phyloP scores from a whole-genome alignment of 2,797 vertebrate genomes.

The Buphagus erythrorhynchus region DNA sequence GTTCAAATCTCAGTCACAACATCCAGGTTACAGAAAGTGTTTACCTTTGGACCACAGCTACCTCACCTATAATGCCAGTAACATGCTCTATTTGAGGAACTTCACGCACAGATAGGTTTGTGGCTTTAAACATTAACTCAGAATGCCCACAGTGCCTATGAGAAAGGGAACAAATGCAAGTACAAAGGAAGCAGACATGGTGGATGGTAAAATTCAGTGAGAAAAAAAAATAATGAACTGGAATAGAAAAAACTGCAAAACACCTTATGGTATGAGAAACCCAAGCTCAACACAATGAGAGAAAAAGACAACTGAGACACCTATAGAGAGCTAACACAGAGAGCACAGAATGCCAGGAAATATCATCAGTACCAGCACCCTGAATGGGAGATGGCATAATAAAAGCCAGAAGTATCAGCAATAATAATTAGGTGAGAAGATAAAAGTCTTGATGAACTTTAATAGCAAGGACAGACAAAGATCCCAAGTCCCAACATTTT shows the following conservation, averaged over 20 bases:
- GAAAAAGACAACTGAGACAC: not conserved
- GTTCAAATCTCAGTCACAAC: not conserved
- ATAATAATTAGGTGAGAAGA: not conserved
- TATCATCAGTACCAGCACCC: not conserved
- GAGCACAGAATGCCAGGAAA: not conserved
- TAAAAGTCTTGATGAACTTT: not conserved
- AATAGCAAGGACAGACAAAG: not conserved
- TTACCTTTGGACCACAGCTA: not conserved
- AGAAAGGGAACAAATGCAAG: not conserved
- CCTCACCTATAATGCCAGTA: not conserved
- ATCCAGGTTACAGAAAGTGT: not conserved
- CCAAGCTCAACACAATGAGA: not conserved
- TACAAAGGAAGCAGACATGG: not conserved
- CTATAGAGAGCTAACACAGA: not conserved
- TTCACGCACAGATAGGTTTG: not conserved
- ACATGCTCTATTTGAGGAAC: not conserved
- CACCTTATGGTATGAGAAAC: fast-evolving
- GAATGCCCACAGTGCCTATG: not conserved
- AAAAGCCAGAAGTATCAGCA: not conserved
- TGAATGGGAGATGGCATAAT: not conserved
- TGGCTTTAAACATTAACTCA: constrained; percentile 24
- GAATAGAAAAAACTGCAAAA: not conserved
- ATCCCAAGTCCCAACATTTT: not conserved
- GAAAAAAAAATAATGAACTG: not conserved
- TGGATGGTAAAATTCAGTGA: not conserved